Evolutionary conservation across 2,888 invertebrate species (phyloP), one percentile per base, ranked within the genome.

Genomic region (Chirona hameri): DNA sequence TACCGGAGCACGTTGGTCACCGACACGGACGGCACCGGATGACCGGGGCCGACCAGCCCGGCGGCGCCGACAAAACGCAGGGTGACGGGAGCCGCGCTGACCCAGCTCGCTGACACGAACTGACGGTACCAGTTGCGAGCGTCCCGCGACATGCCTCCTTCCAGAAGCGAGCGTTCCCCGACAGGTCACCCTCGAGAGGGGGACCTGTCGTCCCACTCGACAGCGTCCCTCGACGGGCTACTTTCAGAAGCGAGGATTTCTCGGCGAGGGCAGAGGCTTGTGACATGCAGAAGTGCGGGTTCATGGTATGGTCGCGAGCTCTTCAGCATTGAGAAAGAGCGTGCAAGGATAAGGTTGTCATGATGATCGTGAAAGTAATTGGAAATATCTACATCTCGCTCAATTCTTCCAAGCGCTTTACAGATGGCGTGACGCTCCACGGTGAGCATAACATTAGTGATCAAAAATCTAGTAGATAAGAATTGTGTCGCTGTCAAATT

Each of bases 11-110:
- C 39, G 0, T 15, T 10, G 18, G 29, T 39, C 72, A 76, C 76
- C 39, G 76, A 76, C 76, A 76, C 76, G 76, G 76, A 76, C 76
- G 76, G 76, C 76, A 76, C 39, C 39, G 76, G 46, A 21, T 76
- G 76, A 76, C 46, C 10, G 12, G 0, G 69, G 69, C 15, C 46
- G 24, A 21, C 46, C 21, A 12, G 21, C 15, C 31, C 31, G n/a
- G 18, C 31, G 27, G 18, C 29, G n/a, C n/a, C 72, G 5, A 31
- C 5, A 15, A 29, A 5, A 31, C 21, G 7, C 72, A 31, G 72
- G 9, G 9, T 27, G 29, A 9, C 14, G 65, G n/a, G 27, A 21
- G 5, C 27, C 7, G 18, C 27, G 21, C 31, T 31, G 46, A 4
- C 21, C 76, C 24, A 24, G 46, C 18, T 9, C 24, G 27, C 24